Conservation (phyloP, 2,113 vertebrate genomes). For the Pelvicachromis taeniatus region DNA sequence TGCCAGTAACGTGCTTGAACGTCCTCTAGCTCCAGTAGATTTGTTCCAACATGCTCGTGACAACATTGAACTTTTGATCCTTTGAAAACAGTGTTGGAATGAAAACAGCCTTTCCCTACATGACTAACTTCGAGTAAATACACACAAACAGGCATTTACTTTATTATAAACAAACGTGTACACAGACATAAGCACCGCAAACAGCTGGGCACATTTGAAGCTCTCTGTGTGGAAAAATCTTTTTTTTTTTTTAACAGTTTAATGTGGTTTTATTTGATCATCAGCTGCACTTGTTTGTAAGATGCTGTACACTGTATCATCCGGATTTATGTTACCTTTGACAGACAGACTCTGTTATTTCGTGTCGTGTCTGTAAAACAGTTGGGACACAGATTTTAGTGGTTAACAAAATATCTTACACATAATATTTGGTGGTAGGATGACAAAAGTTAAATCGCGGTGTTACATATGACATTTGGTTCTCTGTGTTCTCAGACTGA, state of each 20-base stretch:
- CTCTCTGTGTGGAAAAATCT: not conserved
- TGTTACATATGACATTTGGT: not conserved
- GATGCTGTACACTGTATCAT: not conserved
- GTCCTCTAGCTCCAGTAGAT: not conserved
- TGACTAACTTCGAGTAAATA: not conserved
- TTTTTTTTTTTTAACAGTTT: slow-evolving; percentile 20
- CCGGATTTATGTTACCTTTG: not conserved
- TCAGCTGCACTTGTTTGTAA: not conserved
- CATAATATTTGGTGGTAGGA: not conserved
- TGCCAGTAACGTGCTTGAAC: not conserved
- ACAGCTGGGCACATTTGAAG: slow-evolving; percentile 9
- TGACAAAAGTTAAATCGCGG: not conserved
- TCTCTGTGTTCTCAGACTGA: slow-evolving; percentile 73
- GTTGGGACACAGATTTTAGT: not conserved
- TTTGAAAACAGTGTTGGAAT: slow-evolving; percentile 25
- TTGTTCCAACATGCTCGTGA: slow-evolving; percentile 17
- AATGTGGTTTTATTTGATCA: slow-evolving; percentile 43
- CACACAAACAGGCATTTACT: not conserved
- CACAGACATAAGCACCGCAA: not conserved
- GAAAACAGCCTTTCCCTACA: not conserved
- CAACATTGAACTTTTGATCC: slow-evolving; percentile 44
- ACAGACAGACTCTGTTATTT: not conserved
- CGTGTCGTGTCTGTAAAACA: not conserved
- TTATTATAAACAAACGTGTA: not conserved
- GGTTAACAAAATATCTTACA: not conserved